Percentiles rank a stretch among this genome's conserved stretches.
Evolutionary conservation across 2,797 vertebrate genomes (phyloP).

Genomic region (Pseudomugil tenellus): DNA sequence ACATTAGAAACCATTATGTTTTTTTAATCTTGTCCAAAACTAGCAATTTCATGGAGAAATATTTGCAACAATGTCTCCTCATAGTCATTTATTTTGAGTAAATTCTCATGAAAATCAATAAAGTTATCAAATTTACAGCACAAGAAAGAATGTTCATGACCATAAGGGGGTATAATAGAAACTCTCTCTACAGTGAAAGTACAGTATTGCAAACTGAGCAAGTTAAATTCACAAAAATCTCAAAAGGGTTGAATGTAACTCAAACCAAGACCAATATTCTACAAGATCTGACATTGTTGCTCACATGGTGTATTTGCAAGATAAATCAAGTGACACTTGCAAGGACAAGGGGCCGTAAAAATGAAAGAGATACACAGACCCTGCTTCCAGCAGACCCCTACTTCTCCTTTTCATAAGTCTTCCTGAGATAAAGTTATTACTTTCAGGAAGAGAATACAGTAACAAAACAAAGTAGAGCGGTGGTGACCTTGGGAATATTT

Average conservation of each 20-base stretch:
- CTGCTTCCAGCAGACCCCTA: slow-evolving; percentile 35
- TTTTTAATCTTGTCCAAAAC: slow-evolving; percentile 50
- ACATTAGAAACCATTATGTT: slow-evolving; percentile 39
- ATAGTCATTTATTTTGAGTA: slow-evolving; percentile 8
- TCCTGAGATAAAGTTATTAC: slow-evolving; percentile 65
- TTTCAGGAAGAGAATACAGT: slow-evolving; percentile 52
- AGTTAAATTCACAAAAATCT: slow-evolving; percentile 17
- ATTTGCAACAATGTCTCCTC: slow-evolving; percentile 12
- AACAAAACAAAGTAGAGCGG: slow-evolving; percentile 10
- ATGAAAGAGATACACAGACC: slow-evolving; percentile 56
- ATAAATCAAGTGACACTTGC: slow-evolving; percentile 57
- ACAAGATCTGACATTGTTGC: slow-evolving; percentile 12
- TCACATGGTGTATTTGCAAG: slow-evolving; percentile 44
- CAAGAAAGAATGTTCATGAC: not conserved
- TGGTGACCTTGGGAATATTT: slow-evolving; percentile 26
- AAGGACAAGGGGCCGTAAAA: slow-evolving; percentile 58
- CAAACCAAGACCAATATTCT: slow-evolving; percentile 8
- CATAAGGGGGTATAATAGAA: not conserved
- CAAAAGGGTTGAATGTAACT: not conserved
- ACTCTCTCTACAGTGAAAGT: slow-evolving; percentile 6
- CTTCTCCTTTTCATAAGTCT: slow-evolving; percentile 53
- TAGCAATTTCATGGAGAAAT: slow-evolving; percentile 56
- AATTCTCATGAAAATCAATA: slow-evolving; percentile 10
- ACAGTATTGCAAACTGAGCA: not conserved
- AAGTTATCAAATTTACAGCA: slow-evolving; percentile 2